Conservation (phyloP, 2,797 vertebrate species). For the Paedocypris micromegethes region DNA sequence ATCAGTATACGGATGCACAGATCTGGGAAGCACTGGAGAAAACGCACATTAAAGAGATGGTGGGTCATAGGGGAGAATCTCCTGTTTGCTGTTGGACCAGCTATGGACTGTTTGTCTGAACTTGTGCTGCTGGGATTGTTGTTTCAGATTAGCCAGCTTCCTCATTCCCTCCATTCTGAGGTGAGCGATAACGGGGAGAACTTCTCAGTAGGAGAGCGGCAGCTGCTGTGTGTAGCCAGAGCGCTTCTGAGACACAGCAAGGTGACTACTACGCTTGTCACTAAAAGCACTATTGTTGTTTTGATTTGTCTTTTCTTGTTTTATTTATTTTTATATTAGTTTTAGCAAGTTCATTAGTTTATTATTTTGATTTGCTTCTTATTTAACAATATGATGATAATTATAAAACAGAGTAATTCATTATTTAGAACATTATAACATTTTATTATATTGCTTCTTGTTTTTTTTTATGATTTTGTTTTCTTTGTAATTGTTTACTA, state of each 20-base stretch:
- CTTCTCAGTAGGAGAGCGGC: slow-evolving; percentile 81
- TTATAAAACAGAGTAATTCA: no score
- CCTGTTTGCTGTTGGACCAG: background rate
- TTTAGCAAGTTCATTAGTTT: no score
- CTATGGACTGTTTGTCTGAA: background rate
- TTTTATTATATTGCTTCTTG: no score
- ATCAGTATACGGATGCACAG: slow-evolving; percentile 70
- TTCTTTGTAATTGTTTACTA: no score
- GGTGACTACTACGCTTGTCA: slow-evolving; percentile 27
- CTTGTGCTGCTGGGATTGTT: background rate
- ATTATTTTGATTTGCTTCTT: no score
- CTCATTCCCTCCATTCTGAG: slow-evolving; percentile 68
- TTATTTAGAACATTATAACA: no score
- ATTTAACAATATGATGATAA: no score
- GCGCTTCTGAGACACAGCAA: slow-evolving; percentile 79
- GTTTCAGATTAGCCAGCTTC: slow-evolving; percentile 70
- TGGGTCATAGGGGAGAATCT: slow-evolving; percentile 49
- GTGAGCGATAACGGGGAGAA: slow-evolving; percentile 81
- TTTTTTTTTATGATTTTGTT: no score
- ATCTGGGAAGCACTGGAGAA: slow-evolving; percentile 80
- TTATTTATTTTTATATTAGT: no score
- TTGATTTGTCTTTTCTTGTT: no score
- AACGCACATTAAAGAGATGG: slow-evolving; percentile 74
- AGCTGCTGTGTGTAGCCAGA: slow-evolving; percentile 78
- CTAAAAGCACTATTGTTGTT: no score